These are phyloP conservation scores for Melipona beecheii DNA, from an alignment of 2,888 invertebrate species.

Conservation along the genomic window DNA sequence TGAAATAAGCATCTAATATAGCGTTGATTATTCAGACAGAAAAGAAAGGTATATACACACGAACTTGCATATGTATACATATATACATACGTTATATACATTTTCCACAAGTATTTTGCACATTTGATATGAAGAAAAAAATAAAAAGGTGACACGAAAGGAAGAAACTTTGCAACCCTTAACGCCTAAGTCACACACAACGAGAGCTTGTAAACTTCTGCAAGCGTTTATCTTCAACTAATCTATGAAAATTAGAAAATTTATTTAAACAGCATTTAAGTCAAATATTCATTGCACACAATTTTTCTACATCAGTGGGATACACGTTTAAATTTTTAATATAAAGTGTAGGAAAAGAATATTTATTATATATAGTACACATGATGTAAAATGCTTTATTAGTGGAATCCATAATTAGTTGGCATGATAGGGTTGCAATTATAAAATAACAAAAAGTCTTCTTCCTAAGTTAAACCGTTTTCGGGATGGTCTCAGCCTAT, in stretches of 20 bases:
- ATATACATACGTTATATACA: conserved; percentile 75
- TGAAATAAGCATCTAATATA: conserved; percentile 79
- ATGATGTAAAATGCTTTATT: conserved; percentile 13
- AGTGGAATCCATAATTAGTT: conserved; percentile 4
- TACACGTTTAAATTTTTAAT: background rate
- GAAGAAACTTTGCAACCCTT: conserved; percentile 71
- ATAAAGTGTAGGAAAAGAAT: background rate
- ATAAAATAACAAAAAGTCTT: conserved; percentile 51
- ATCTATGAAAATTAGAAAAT: background rate
- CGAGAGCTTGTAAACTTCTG: conserved; percentile 61
- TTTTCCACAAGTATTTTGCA: conserved; percentile 84
- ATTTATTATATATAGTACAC: background rate
- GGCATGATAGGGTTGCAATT: conserved; percentile 66
- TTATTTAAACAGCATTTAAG: conserved; percentile 11
- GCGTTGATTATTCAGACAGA: conserved; percentile 78
- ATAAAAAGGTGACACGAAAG: conserved; percentile 46
- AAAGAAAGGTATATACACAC: conserved; percentile 75
- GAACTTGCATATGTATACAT: conserved; percentile 72
- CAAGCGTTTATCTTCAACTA: background rate
- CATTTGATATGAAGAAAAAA: conserved; percentile 82
- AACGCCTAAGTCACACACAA: conserved; percentile 64
- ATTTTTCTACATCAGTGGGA: background rate
- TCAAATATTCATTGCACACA: background rate
- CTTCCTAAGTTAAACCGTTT: conserved; percentile 58
- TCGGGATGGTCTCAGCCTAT: conserved; percentile 72